Evolutionary conservation across 2,888 invertebrate species (phyloP).

Genomic region (Synanthedon tipuliformis): DNA sequence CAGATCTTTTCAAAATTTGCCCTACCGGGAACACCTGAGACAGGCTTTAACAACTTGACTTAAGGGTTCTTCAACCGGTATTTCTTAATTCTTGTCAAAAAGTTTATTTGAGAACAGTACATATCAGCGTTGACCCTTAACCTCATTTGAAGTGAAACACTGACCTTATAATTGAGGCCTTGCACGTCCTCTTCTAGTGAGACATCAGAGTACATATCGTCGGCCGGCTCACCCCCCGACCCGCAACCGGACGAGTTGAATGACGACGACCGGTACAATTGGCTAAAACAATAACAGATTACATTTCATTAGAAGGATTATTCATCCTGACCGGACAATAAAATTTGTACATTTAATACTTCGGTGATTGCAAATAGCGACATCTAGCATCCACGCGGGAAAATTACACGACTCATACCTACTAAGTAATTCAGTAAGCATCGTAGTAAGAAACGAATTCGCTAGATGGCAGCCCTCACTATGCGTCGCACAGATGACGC

Average conservation of each 20-base stretch:
- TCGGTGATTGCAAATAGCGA: slow-evolving; percentile 3
- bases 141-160: neutral
- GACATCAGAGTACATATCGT: slow-evolving; percentile 95
- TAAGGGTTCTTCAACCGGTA: no score
- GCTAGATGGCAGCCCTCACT: no score
- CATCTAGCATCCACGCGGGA: neutral
- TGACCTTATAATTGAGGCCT: slow-evolving; percentile 93
- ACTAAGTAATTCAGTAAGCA: no score
- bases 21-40: no score
- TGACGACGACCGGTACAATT: slow-evolving; percentile 91
- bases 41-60: no score
- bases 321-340: slow-evolving; percentile 8
- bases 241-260: slow-evolving; percentile 93
- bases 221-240: slow-evolving; percentile 90
- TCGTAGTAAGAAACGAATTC: no score
- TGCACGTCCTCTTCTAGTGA: slow-evolving; percentile 93
- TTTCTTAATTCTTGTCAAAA: no score
- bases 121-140: no score
- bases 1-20: no score
- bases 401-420: neutral
- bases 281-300: slow-evolving; percentile 71
- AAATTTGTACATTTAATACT: neutral
- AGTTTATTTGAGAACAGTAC: no score
- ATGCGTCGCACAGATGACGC: no score
- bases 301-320: slow-evolving; percentile 10